Base-by-base conservation (phyloP, 2,888 invertebrate genomes). In the Dichetophora obliterata region DNA sequence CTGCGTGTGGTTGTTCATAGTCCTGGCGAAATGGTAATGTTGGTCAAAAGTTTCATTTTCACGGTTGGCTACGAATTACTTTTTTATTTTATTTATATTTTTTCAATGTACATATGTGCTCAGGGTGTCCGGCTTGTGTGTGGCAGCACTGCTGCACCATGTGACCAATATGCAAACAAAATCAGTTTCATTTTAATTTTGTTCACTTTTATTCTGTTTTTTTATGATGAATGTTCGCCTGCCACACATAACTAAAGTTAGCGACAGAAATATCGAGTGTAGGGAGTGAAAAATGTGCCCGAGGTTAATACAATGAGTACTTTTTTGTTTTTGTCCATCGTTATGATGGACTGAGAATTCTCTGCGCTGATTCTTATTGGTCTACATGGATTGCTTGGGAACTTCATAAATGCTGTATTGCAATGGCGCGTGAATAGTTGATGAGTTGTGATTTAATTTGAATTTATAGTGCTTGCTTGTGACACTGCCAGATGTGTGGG, bases 381-480 rank as follows among this genome's bases (percentile, higher is more conserved):
- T n/a, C 19, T 19, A 8, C 24, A 43, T 48, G 24, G 48, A 43
- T 22, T 22, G 16, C 24, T 9, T 9, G 27, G 61, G 61, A 8
- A 14, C 66, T 14, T 66, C 66, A 37, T 74, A 34, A 65, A 22
- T 43, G 68, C 68, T 48, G 27, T 50, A 73, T 43, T 37, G 65
- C 74, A 74, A 16, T 66, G 74, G n/a, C 65, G 52, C 24, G 54
- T 74, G 74, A 74, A 74, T 74, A 74, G 34, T 74, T 66, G 74
- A 74, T 74, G 74, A 43, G 31, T 66, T 65, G 27, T 74, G 74
- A 74, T 74, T 59, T 57, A 37, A 71, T 43, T 71, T 37, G 65
- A 66, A 74, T 43, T 66, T 74, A 48, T 74, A 61, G 61, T 50
- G 72, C n/a, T 27, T 61, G 34, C 31, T 65, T 65, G 19, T 54